phyloP scores from a whole-genome alignment of 2,888 invertebrate genomes.

The Ectemnius cavifrons region DNA sequence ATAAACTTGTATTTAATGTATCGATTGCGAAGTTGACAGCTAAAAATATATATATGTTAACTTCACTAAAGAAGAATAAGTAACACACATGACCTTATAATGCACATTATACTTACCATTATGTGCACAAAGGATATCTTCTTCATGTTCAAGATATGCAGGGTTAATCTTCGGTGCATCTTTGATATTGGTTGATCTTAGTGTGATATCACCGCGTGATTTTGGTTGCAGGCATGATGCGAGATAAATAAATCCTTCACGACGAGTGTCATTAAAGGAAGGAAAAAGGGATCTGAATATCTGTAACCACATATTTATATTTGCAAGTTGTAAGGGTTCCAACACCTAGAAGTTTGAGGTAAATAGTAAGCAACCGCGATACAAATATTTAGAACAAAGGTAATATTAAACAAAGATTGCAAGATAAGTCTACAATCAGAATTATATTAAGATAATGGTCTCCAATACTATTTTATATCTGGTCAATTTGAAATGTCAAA shows the following conservation, averaged over 20 bases:
- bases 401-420: too few relatives aligned
- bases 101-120: slow-evolving; percentile 76
- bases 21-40: slow-evolving; percentile 82
- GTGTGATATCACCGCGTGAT: slow-evolving; percentile 84
- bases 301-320: slow-evolving; percentile 73
- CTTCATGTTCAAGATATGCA: slow-evolving; percentile 83
- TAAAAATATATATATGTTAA: slow-evolving; percentile 57
- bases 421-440: too few relatives aligned
- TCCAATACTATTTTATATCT: too few relatives aligned
- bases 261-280: slow-evolving; percentile 81
- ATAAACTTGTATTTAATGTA: slow-evolving; percentile 80
- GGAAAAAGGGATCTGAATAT: slow-evolving; percentile 84
- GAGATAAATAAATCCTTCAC: slow-evolving; percentile 85
- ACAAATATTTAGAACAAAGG: too few relatives aligned
- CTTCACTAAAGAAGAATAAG: not conserved
- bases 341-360: too few relatives aligned
- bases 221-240: slow-evolving; percentile 84
- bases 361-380: too few relatives aligned
- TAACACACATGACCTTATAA: too few relatives aligned
- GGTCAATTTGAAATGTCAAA: too few relatives aligned
- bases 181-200: slow-evolving; percentile 81
- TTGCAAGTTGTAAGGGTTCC: not conserved
- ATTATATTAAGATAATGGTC: too few relatives aligned
- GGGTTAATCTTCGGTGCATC: slow-evolving; percentile 86
- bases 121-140: slow-evolving; percentile 83